Conservation (phyloP, 2,888 invertebrate genomes). For the Clusia tigrina region DNA sequence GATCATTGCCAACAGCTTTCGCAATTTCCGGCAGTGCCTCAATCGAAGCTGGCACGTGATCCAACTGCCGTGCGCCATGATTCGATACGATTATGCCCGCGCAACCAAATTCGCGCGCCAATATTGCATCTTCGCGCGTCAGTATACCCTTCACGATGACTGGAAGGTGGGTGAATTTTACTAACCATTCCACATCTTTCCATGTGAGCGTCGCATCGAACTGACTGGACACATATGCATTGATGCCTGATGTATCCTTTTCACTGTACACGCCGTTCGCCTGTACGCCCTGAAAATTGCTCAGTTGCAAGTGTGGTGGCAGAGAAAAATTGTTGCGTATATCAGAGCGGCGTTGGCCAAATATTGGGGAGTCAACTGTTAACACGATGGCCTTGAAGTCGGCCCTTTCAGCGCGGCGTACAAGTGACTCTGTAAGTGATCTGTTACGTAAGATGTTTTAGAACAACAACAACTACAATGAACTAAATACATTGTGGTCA, state of each 20-base stretch:
- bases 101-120: conserved; percentile 78
- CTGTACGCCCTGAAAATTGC: conserved; percentile 76
- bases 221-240: conserved; percentile 77
- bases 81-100: conserved; percentile 89
- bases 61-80: conserved; percentile 87
- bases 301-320: conserved; percentile 82
- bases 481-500: no score
- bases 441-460: conserved; percentile 59
- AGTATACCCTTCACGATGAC: conserved; percentile 87
- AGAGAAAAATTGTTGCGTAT: conserved; percentile 83
- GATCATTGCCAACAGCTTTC: conserved; percentile 72
- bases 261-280: conserved; percentile 49
- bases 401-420: conserved; percentile 79
- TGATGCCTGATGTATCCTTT: conserved; percentile 72
- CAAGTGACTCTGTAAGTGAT: conserved; percentile 73
- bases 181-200: conserved; percentile 88
- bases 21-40: conserved; percentile 84
- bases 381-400: conserved; percentile 88
- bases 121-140: conserved; percentile 83
- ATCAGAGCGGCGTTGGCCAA: conserved; percentile 84
- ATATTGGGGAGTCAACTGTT: conserved; percentile 88
- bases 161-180: conserved; percentile 78
- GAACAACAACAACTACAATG: neutral
- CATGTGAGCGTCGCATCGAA: conserved; percentile 86
- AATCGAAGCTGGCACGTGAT: conserved; percentile 79